phyloP scores from a whole-genome alignment of 2,113 vertebrate genomes.

The Bagarius yarrelli region DNA sequence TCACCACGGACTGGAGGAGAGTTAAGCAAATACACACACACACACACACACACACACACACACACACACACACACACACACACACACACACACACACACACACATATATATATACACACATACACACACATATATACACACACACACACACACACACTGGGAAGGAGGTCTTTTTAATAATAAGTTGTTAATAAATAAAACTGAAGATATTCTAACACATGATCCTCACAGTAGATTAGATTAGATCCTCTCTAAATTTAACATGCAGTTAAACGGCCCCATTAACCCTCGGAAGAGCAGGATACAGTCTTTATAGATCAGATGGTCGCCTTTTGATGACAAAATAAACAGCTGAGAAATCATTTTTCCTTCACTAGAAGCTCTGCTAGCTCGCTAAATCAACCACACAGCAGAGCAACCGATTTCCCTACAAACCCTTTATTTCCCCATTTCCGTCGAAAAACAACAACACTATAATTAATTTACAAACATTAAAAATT shows the following conservation, averaged over 20 bases:
- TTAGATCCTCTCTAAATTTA: neutral
- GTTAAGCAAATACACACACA: conserved; percentile 28
- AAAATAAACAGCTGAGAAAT: conserved; percentile 86
- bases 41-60: neutral
- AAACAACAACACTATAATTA: neutral
- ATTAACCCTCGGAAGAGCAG: conserved; percentile 35
- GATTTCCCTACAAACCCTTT: neutral
- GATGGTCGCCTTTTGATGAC: conserved; percentile 83
- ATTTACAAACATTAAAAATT: neutral
- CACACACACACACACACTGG: no score
- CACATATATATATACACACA: no score
- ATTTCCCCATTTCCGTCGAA: no score
- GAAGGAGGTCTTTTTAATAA: no score
- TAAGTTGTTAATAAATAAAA: no score
- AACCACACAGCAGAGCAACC: neutral
- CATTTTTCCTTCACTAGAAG: conserved; percentile 64
- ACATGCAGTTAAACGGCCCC: no score
- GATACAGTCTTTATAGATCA: conserved; percentile 91
- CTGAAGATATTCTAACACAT: no score
- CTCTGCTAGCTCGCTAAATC: neutral
- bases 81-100: no score
- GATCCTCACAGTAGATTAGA: neutral
- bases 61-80: no score
- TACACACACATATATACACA: no score
- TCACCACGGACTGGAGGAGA: conserved; percentile 75